Conservation (phyloP, 1,140 invertebrate species). For the Bombus confusus region DNA sequence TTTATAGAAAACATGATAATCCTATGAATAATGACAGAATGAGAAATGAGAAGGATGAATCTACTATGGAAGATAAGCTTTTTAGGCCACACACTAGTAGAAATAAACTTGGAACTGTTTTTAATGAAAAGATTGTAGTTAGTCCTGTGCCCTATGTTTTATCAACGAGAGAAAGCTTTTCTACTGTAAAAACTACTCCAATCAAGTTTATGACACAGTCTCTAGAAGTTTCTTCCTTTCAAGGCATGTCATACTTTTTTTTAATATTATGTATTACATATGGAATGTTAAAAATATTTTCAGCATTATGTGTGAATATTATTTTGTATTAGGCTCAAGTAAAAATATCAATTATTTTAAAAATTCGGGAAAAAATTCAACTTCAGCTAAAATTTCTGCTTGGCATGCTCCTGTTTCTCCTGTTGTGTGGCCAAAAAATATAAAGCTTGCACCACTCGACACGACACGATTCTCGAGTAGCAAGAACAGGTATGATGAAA, state of each 20-base stretch:
- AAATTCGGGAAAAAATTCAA: slow-evolving; percentile 62
- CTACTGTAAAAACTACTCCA: slow-evolving; percentile 76
- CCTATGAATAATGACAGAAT: slow-evolving; percentile 15
- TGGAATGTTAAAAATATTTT: neutral
- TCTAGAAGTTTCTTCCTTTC: slow-evolving; percentile 66
- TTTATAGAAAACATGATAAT: slow-evolving; percentile 50
- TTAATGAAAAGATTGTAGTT: slow-evolving; percentile 79
- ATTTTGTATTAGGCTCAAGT: slow-evolving; percentile 59
- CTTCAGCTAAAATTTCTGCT: slow-evolving; percentile 58
- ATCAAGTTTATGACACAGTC: slow-evolving; percentile 74
- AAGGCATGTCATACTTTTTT: slow-evolving; percentile 62
- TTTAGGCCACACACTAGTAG: slow-evolving; percentile 59
- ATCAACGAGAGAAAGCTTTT: slow-evolving; percentile 78
- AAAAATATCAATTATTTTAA: slow-evolving; percentile 61
- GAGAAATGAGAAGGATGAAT: slow-evolving; percentile 28
- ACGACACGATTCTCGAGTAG: slow-evolving; percentile 72
- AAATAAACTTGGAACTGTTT: slow-evolving; percentile 77
- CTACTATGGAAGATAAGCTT: slow-evolving; percentile 26
- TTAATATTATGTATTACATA: neutral
- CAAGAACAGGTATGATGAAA: slow-evolving; percentile 73
- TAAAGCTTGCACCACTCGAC: slow-evolving; percentile 78
- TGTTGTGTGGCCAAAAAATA: slow-evolving; percentile 76
- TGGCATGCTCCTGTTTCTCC: slow-evolving; percentile 74
- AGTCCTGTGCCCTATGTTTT: slow-evolving; percentile 79
- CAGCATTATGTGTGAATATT: slow-evolving; percentile 13